These are phyloP conservation scores for Enteromius treurensis DNA, from an alignment of 2,797 vertebrate species.

Conservation along the genomic window DNA sequence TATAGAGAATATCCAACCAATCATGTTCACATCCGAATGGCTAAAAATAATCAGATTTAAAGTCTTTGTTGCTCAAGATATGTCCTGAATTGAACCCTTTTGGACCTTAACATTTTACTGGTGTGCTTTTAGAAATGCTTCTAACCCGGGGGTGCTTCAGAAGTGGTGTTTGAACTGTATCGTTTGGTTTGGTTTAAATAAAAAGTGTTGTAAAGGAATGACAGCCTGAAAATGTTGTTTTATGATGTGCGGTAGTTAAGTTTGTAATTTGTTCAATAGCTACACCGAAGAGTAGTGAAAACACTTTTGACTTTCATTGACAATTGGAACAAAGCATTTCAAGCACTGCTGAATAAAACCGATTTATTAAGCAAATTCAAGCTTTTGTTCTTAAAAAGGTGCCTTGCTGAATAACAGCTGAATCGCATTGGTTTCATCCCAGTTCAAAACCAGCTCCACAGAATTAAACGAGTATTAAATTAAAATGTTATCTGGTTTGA, in stretches of 20 bases:
- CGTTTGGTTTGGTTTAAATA: not conserved
- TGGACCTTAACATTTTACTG: not conserved
- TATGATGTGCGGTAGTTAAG: not conserved
- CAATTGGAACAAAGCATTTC: not conserved
- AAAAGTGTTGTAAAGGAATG: not conserved
- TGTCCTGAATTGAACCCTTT: not conserved
- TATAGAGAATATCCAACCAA: not conserved
- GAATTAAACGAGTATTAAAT: slow-evolving; percentile 42
- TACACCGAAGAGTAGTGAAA: not conserved
- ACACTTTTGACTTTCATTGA: slow-evolving; percentile 15
- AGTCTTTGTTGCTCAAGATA: not conserved
- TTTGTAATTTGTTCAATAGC: slow-evolving; percentile 1
- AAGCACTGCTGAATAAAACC: slow-evolving; percentile 11
- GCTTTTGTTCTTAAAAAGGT: slow-evolving; percentile 44
- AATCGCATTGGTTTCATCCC: slow-evolving; percentile 37
- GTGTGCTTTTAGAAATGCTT: not conserved
- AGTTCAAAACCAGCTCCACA: slow-evolving; percentile 28
- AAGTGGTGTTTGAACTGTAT: not conserved
- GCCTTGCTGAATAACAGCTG: slow-evolving; percentile 29
- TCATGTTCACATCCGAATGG: not conserved
- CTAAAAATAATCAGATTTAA: not conserved
- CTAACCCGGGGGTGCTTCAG: not conserved
- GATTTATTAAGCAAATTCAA: slow-evolving; percentile 20
- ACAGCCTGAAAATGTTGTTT: not conserved
- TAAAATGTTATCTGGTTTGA: slow-evolving; percentile 48